Evolutionary conservation across 2,113 vertebrate species (phyloP), one percentile per base, ranked within the genome.

Genomic region (Tachysurus fulvidraco): DNA sequence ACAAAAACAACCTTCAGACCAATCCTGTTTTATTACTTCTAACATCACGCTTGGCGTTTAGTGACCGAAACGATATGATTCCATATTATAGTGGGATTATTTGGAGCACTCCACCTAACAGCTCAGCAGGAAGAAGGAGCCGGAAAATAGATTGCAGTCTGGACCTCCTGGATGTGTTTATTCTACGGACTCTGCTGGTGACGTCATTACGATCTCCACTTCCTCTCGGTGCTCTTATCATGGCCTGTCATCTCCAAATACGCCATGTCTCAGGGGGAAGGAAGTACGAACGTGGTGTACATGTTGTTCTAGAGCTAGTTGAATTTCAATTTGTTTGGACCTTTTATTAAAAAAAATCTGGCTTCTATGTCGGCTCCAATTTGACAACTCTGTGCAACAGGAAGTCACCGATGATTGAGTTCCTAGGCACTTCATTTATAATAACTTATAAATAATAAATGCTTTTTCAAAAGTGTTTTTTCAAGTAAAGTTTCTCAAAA

Each of bases 171-270:
- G 25, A 65, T 64, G 46, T 62, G 62, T 64, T 74, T 83, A 87
- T 60, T 81, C 82, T 82, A 52, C 59, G n/a, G 83, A 44, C 85
- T 76, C 55, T 30, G 21, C 1, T 21, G 17, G 85, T 91, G 88
- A 89, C 86, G 89, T 88, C 87, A 89, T 88, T 88, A 85, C 88
- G 44, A 88, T 83, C 80, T 50, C 41, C 25, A 14, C 44, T 71
- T 50, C 86, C 67, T 55, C 88, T 86, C 88, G 76, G 87, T 83
- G 87, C 83, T 69, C 84, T 59, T 89, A 92, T 90, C 91, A 88
- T 3, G 65, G 67, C 84, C 71, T 84, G 89, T 90, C 88, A 88
- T 90, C 91, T 88, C 62, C 86, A 60, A 79, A 76, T 81, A 52
- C 23, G 28, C 52, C 55, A 50, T 2, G 36, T 23, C 54, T 79